Percentiles rank a stretch among this genome's conserved stretches.
Conservation (phyloP, 2,113 vertebrate genomes). For the Pelecanus crispus region DNA sequence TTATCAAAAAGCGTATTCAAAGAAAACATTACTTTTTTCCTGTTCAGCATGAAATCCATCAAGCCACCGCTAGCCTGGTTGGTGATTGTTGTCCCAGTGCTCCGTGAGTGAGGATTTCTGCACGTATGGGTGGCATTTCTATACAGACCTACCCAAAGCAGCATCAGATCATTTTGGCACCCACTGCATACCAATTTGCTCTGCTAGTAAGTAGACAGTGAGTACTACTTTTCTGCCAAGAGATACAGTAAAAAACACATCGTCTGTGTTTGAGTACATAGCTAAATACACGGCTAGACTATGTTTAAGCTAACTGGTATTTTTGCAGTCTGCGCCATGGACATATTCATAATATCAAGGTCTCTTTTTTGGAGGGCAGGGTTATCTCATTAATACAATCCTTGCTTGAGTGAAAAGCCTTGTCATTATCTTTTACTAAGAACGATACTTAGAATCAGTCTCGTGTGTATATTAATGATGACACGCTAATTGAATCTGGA, state of each 20-base stretch:
- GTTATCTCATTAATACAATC: not conserved
- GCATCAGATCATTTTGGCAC: not conserved
- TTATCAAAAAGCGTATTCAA: not conserved
- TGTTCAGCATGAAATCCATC: not conserved
- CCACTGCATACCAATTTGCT: not conserved
- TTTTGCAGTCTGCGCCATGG: not conserved
- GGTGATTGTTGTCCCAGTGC: not conserved
- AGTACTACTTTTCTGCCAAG: not conserved
- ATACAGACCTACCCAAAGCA: not conserved
- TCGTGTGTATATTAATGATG: not conserved
- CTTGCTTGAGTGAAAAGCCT: not conserved
- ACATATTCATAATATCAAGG: fast-evolving
- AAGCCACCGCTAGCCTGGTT: no score
- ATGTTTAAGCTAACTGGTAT: not conserved
- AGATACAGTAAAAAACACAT: not conserved
- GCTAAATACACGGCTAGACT: not conserved
- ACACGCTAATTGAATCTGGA: not conserved
- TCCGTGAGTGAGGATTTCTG: not conserved
- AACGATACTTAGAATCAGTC: not conserved
- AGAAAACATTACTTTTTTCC: not conserved
- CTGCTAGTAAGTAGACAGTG: not conserved
- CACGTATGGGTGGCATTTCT: not conserved
- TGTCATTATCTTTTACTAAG: not conserved
- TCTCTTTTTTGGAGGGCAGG: not conserved
- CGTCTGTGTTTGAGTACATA: fast-evolving